Base-by-base conservation (phyloP, 2,113 vertebrate species). In the Crotalus tigris region DNA sequence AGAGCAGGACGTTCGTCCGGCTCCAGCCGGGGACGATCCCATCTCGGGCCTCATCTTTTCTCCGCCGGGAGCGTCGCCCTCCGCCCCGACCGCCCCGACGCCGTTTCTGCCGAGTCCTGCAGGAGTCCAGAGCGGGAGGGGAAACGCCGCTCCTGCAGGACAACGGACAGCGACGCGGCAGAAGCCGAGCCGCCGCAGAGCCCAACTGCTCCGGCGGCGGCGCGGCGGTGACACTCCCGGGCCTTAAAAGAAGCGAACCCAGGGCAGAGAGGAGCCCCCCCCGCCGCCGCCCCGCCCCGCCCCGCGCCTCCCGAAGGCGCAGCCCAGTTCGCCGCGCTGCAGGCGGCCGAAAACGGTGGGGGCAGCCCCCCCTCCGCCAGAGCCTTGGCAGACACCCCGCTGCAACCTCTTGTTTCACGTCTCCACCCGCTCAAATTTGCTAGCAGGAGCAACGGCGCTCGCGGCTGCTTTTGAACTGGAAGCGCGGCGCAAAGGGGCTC, bases 341-440 rank as follows among this genome's bases (percentile, higher is more conserved):
- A 21, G 33, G 33, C 33, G 13, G 29, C n/a, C 0, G 44, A 13
- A 49, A 24, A 26, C 26, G 51, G n/a, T 8, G 29, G 6, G 15
- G 87, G 12, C 26, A 51, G 24, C 1, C 29, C 29, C 87, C 1
- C 29, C 29, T 51, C 10, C 5, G 51, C 17, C 64, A 3, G 44
- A 90, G 89, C 59, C 46, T 53, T 26, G 44, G 54, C 87, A 54
- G 33, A 19, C 26, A 12, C 5, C 4, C 0, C 2, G 53, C 93
- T 12, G 90, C 91, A 88, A 8, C 89, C 44, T 94, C 94, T 96
- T 69, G 96, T 96, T 96, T 96, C 95, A 89, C 95, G 95, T 96
- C 75, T 95, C 95, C 97, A 93, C 96, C 96, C 96, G 55, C 6
- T 93, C 94, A 94, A n/a, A 26, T 97, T 97, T 97, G 93, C 51